Percentiles rank a stretch among this genome's conserved stretches.
These are phyloP conservation scores for Dromaius novaehollandiae DNA, from an alignment of 2,113 vertebrate species.

Conservation along the genomic window DNA sequence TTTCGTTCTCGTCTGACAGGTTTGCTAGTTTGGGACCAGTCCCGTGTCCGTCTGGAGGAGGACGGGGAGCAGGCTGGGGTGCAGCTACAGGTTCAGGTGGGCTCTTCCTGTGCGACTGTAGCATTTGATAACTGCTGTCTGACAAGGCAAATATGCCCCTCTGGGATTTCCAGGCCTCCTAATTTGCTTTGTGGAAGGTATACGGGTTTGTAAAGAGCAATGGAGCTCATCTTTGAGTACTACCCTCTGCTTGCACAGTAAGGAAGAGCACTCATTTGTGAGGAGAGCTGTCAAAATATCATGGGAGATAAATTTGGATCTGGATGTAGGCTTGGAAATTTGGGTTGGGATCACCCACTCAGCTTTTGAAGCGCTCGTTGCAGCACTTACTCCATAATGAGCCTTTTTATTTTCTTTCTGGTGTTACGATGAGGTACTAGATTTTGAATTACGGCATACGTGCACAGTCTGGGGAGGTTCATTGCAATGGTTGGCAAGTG, in stretches of 20 bases:
- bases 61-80: neutral
- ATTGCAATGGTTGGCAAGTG: fast-evolving
- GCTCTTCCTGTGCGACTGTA: neutral
- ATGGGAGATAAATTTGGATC: conserved; percentile 58
- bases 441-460: neutral
- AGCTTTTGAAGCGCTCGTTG: neutral
- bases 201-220: neutral
- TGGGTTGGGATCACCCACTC: conserved; percentile 67
- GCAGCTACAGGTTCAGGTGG: neutral
- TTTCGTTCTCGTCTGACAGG: neutral
- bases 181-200: neutral
- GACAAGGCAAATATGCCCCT: neutral
- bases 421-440: conserved; percentile 35
- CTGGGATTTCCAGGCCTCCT: neutral
- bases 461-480: neutral
- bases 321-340: conserved; percentile 50
- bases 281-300: conserved; percentile 50
- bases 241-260: neutral
- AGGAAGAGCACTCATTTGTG: neutral
- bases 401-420: neutral
- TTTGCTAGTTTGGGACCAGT: neutral
- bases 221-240: neutral
- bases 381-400: neutral
- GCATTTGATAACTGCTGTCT: neutral
- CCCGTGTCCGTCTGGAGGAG: neutral